Evolutionary conservation across 2,888 invertebrate genomes (phyloP), one percentile per base, ranked within the genome.

Genomic region (Drosophila austrosaltans): DNA sequence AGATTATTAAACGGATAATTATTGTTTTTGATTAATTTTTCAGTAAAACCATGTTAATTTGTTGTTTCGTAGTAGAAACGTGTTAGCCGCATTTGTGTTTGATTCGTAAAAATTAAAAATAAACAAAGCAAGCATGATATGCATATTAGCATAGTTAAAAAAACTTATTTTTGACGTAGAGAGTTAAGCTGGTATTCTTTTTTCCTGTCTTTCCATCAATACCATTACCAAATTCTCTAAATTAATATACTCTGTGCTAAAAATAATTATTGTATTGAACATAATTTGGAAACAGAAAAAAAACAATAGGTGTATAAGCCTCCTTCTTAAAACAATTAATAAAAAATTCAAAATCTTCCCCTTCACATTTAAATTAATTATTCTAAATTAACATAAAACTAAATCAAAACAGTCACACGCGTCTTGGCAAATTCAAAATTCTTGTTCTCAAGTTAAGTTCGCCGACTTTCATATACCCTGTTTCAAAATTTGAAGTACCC

Each of bases 351-450:
- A 71, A 74, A 72, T 66, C 60, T 60, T 40, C 61, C 60, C 62
- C 66, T 61, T 63, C 63, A 63, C 28, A 74, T 68, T 69, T 54
- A 75, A 78, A 83, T 86, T 78, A 86, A 86, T 86, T 83, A 79
- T 86, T 71, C 72, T 78, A 76, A 86, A 81, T 83, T 83, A 83
- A 75, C 79, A 75, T 79, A 70, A 71, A 76, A 67, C 16, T 30
- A 60, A 77, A 48, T 58, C 36, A 25, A 53, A 63, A 71, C 16
- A 42, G 42, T 16, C 42, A 73, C 84, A 81, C 78, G 86, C 81
- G 77, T 53, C 36, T 60, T 40, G 57, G 64, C 62, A 70, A 83
- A 72, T 58, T 68, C 28, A 3, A 28, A 28, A 28, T 76, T 64
- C 67, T 81, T 73, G 72, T 63, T 40, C 10, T 48, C 63, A 67